Conservation (phyloP, 1,140 invertebrate genomes). For the Meteorus sp. region DNA sequence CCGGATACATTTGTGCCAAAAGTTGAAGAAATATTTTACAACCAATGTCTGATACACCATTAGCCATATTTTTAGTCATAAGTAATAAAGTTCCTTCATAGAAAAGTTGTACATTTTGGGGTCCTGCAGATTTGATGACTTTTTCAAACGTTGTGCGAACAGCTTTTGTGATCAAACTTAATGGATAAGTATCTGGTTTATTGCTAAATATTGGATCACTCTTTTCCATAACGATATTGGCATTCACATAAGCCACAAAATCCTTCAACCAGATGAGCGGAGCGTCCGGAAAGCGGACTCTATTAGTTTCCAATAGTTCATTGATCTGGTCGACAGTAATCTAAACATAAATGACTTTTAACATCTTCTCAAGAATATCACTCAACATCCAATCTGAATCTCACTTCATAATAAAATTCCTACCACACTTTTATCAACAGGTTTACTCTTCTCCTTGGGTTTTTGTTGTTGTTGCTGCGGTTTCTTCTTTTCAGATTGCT, state of each 20-base stretch:
- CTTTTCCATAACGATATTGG: conserved; percentile 64
- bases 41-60: conserved; percentile 65
- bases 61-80: conserved; percentile 69
- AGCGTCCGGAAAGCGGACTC: conserved; percentile 64
- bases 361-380: no score
- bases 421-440: conserved; percentile 68
- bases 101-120: conserved; percentile 63
- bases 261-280: conserved; percentile 68
- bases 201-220: conserved; percentile 63
- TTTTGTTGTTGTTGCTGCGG: conserved; percentile 34
- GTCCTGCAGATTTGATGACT: conserved; percentile 61
- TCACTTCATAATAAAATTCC: conserved; percentile 11
- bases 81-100: conserved; percentile 67
- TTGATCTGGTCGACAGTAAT: conserved; percentile 63
- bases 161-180: conserved; percentile 60
- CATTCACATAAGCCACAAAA: conserved; percentile 65
- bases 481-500: conserved; percentile 27
- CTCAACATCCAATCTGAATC: neutral
- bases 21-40: conserved; percentile 73
- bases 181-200: conserved; percentile 58
- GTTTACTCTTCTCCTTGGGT: conserved; percentile 65
- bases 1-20: conserved; percentile 66
- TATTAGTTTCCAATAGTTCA: conserved; percentile 58
- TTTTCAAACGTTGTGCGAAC: conserved; percentile 61
- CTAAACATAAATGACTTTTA: conserved; percentile 55